Base-by-base conservation (phyloP, 2,888 invertebrate genomes). In the Linyphia triangularis region DNA sequence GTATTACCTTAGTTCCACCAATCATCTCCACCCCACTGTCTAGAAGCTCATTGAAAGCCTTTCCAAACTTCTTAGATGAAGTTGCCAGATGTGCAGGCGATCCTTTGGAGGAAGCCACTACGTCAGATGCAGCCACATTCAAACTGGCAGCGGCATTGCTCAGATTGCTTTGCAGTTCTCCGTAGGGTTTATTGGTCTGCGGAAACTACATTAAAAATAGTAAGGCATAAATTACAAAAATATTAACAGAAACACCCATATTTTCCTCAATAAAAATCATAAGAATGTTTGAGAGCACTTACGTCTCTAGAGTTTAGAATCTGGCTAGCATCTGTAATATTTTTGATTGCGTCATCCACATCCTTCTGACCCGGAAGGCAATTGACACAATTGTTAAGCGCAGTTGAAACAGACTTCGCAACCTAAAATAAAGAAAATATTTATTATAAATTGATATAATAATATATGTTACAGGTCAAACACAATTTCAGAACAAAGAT, bases 341-440 rank as follows among this genome's bases (percentile, higher is more conserved):
- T 95, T 90, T 95, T 95, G 91, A 98, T 95, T 0, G 97, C 97
- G 24, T 95, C 95, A 92, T 99, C 98, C n/a, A 99, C 96, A 92
- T 98, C 98, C 79, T 96, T 95, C 92, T 98, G 98, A 0, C 98
- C 98, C 0, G 99, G 98, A 63, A 99, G 94, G 90, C 97, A 97
- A 90, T 96, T 96, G 78, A 98, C 95, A 90, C 96, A 95, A 90
- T 94, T 94, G 91, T 95, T 95, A 77, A 96, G 93, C 2, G 96
- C 94, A 93, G 91, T 91, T 1, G 93, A 93, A 51, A 93, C 93
- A 6, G 92, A 91, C 90, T 93, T 93, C 7, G 93, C 93, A 26
- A 93, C 93, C 93, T 95, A 93, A 0, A 69, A 78, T n/a, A n/a
- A n/a, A n/a, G n/a, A n/a, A n/a, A n/a, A n/a, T n/a, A n/a, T n/a